phyloP scores from a whole-genome alignment of 1,140 invertebrate genomes.

The Rhopalosiphum padi region DNA sequence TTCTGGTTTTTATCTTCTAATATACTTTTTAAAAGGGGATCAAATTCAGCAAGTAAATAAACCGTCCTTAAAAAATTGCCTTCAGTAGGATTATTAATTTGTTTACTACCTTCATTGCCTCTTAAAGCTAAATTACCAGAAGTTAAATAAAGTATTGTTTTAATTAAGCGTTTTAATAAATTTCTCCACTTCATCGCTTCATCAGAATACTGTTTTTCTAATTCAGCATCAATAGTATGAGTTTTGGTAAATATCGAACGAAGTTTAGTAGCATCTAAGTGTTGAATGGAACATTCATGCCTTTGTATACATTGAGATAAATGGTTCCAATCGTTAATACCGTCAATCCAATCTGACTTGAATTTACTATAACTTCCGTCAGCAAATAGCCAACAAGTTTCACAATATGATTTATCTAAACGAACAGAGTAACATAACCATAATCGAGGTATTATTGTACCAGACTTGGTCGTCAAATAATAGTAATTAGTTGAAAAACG shows the following conservation, averaged over 20 bases:
- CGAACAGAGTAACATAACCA: constrained; percentile 7
- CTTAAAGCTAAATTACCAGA: not conserved
- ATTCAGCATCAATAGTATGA: constrained; percentile 10
- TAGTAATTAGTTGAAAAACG: constrained; percentile 6
- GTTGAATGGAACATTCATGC: not conserved
- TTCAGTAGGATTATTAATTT: not conserved
- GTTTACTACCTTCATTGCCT: constrained; percentile 8
- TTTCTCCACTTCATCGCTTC: constrained; percentile 8
- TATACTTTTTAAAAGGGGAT: not conserved
- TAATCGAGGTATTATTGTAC: not conserved
- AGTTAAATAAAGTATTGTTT: not conserved
- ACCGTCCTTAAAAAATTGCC: not conserved
- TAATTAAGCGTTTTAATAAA: not conserved
- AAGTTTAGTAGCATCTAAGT: not conserved
- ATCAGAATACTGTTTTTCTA: constrained; percentile 11
- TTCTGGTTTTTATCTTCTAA: not conserved
- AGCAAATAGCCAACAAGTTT: constrained; percentile 25
- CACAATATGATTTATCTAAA: constrained; percentile 1
- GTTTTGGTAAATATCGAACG: not conserved
- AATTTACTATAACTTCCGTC: not conserved
- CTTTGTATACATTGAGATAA: not conserved
- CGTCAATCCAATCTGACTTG: not conserved
- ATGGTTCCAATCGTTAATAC: not conserved
- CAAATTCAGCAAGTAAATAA: constrained; percentile 6
- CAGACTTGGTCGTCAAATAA: not conserved